Base-by-base conservation (phyloP, 2,113 vertebrate species). In the Pao palembangensis region DNA sequence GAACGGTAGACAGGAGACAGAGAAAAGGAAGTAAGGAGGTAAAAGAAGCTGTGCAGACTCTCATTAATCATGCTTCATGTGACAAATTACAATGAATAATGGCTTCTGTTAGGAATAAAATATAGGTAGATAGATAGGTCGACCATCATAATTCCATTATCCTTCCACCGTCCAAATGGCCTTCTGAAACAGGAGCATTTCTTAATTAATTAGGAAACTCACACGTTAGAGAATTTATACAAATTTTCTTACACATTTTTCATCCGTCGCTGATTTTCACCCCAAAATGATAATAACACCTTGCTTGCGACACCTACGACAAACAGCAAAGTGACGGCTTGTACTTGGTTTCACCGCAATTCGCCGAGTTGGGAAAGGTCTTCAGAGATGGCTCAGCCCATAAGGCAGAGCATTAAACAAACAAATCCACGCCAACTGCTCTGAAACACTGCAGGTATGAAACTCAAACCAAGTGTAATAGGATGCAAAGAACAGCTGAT, bases 71-170 rank as follows among this genome's bases (percentile, higher is more conserved):
- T 73, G 70, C 56, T 61, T 66, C 60, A 64, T 70, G 71, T 85
- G 86, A 90, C 76, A 76, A 87, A 89, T 90, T 85, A 75, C 84
- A 81, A 62, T 75, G 85, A 85, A 83, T 84, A 80, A 88, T 87
- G 79, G 84, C 64, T 85, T 80, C 72, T 50, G 61, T 61, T 61
- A 75, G 59, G 66, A 77, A 68, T 51, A 80, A 83, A 75, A 83
- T 72, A 75, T 69, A 64, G 75, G 34, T 38, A 38, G 34, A 38
- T 38, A 38, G 42, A 62, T 43, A 21, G 53, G 61, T 49, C 18
- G 13, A 52, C 48, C 54, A 42, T 73, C 62, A 63, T 6, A 51
- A 50, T 55, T 49, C 47, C 51, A 46, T 56, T 51, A 64, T 19
- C 60, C 61, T 53, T 67, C 48, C 57, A 23, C 66, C 76, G 52